phyloP scores from a whole-genome alignment of 2,113 vertebrate species.

The Rhea pennata region DNA sequence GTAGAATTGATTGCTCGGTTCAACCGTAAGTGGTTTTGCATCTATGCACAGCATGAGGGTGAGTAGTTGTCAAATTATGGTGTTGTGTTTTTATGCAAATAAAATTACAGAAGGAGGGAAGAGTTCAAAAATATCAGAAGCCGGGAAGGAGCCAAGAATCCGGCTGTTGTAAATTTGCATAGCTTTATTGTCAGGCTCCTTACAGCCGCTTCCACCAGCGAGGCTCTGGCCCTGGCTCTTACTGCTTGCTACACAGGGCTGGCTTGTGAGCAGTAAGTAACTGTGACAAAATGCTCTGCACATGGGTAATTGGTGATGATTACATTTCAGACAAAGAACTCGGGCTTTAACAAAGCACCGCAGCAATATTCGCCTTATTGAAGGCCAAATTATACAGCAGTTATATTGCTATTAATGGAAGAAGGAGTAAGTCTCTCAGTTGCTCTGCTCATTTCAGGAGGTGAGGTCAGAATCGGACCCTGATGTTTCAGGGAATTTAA shows the following conservation, averaged over 20 bases:
- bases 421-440: not conserved
- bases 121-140: not conserved
- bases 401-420: not conserved
- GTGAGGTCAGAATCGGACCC: not conserved
- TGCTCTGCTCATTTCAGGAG: accelerated
- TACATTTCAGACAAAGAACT: conserved; percentile 23
- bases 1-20: not conserved
- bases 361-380: not conserved
- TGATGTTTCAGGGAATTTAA: not conserved
- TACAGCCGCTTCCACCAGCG: not conserved
- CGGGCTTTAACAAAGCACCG: not conserved
- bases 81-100: conserved; percentile 28
- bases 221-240: not conserved
- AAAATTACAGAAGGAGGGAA: conserved; percentile 1
- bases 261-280: not conserved
- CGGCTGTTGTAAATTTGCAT: not conserved
- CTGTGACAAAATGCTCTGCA: conserved; percentile 35
- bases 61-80: not conserved
- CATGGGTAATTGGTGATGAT: conserved; percentile 25
- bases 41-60: not conserved
- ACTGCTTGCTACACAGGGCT: not conserved
- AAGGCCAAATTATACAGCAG: not conserved
- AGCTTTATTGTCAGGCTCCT: not conserved
- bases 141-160: not conserved
- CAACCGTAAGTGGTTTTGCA: not conserved